Percentiles rank a stretch among this genome's conserved stretches.
These are phyloP conservation scores for Sphecodes monilicornis DNA, from an alignment of 2,888 invertebrate species.

Conservation along the genomic window DNA sequence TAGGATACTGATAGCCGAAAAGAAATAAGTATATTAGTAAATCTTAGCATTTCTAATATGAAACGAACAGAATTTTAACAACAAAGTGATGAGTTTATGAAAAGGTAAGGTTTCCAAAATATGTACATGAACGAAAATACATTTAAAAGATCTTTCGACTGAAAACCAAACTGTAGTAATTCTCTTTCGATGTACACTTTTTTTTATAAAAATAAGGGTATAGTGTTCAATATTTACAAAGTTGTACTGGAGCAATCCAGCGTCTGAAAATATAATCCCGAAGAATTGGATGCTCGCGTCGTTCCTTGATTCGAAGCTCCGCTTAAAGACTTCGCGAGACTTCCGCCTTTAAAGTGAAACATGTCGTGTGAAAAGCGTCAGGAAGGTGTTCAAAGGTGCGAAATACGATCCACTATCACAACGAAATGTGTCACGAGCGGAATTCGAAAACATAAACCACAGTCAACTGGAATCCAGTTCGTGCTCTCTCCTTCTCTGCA, in stretches of 20 bases:
- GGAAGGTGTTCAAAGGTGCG: slow-evolving; percentile 35
- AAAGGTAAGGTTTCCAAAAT: background rate
- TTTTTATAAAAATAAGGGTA: background rate
- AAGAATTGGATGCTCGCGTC: slow-evolving; percentile 24
- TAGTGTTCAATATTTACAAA: background rate
- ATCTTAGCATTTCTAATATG: background rate
- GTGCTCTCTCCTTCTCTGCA: background rate
- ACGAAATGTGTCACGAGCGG: slow-evolving; percentile 35
- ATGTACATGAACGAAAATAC: background rate
- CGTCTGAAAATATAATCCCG: slow-evolving; percentile 3
- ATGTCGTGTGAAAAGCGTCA: slow-evolving; percentile 9
- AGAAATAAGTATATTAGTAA: background rate
- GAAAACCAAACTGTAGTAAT: background rate
- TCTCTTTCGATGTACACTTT: background rate
- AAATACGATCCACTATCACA: slow-evolving; percentile 38
- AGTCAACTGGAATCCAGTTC: slow-evolving; percentile 40
- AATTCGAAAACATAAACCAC: slow-evolving; percentile 54
- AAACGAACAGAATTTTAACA: background rate
- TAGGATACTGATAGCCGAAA: too few species aligned
- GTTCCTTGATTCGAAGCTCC: background rate
- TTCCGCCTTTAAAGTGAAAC: slow-evolving; percentile 39
- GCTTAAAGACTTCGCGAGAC: slow-evolving; percentile 17
- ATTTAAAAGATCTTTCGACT: background rate
- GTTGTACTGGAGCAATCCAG: background rate
- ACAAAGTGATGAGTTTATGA: background rate